phyloP scores from a whole-genome alignment of 2,888 invertebrate species.

The Diabrotica balteata region DNA sequence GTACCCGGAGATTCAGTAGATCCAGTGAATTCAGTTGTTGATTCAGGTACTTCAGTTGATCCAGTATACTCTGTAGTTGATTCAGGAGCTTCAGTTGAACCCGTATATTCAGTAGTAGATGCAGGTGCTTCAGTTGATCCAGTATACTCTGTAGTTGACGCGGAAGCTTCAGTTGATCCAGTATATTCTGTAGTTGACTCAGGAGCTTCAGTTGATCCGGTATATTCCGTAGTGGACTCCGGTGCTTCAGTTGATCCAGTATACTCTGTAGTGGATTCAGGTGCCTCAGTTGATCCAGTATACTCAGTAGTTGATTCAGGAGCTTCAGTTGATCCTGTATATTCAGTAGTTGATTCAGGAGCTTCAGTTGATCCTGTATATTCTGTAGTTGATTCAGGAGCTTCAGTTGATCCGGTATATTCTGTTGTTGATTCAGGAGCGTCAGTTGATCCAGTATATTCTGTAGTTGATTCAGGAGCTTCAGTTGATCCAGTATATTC shows the following conservation, averaged over 20 bases:
- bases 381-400: not conserved
- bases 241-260: too few species aligned
- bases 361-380: constrained; percentile 10
- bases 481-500: constrained; percentile 27
- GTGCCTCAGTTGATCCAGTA: too few species aligned
- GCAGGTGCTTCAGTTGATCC: constrained; percentile 19
- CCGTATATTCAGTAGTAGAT: constrained; percentile 17
- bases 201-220: constrained; percentile 21
- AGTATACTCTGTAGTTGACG: constrained; percentile 20
- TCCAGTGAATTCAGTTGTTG: constrained; percentile 31
- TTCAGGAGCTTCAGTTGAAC: constrained; percentile 34
- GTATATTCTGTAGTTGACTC: constrained; percentile 34
- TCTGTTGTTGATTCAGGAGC: constrained; percentile 31
- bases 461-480: constrained; percentile 24
- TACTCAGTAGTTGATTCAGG: not conserved
- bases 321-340: constrained; percentile 18
- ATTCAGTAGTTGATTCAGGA: not conserved
- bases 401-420: constrained; percentile 6
- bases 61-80: constrained; percentile 41
- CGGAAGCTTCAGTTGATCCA: constrained; percentile 32
- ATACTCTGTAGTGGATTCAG: too few species aligned
- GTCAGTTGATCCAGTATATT: constrained; percentile 19
- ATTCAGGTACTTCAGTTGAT: constrained; percentile 34
- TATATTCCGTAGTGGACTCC: constrained; percentile 26
- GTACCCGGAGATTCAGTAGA: constrained; percentile 21